Percentiles rank a stretch among this genome's conserved stretches.
These are phyloP conservation scores for Seira sanloemensis DNA, from an alignment of 2,888 invertebrate species.

Conservation along the genomic window DNA sequence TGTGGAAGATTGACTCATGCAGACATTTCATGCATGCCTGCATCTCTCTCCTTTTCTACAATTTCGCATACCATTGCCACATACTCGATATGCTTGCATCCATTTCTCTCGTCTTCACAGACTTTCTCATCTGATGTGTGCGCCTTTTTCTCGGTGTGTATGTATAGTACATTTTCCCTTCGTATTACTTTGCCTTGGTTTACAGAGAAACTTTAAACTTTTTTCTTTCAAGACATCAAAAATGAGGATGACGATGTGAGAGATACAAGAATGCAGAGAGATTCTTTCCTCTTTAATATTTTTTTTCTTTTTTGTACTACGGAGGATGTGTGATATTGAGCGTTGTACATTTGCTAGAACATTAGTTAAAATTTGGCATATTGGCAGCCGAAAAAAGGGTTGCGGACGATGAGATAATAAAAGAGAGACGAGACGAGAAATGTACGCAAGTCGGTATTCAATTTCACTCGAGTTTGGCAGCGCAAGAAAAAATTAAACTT, in stretches of 20 bases:
- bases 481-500: conserved; percentile 17
- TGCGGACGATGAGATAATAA: conserved; percentile 53
- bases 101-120: conserved; percentile 9
- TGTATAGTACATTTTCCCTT: conserved; percentile 19
- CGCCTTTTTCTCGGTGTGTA: conserved; percentile 46
- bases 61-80: conserved; percentile 55
- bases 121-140: conserved; percentile 21
- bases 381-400: conserved; percentile 56
- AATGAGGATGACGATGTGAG: conserved; percentile 19
- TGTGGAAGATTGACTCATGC: conserved; percentile 64
- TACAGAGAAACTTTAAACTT: no score
- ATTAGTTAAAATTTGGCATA: conserved; percentile 64
- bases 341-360: conserved; percentile 64
- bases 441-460: conserved; percentile 1
- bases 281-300: conserved; percentile 24
- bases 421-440: neutral
- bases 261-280: conserved; percentile 52
- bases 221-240: conserved; percentile 48
- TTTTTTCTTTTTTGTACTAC: no score
- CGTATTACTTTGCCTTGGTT: conserved; percentile 17
- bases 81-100: conserved; percentile 51
- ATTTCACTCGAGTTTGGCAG: neutral
- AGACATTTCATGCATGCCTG: conserved; percentile 66
- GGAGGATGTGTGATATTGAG: conserved; percentile 48
- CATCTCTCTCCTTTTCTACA: conserved; percentile 33